These are phyloP conservation scores for Habropoda laboriosa DNA, from an alignment of 1,140 invertebrate species.

Conservation along the genomic window DNA sequence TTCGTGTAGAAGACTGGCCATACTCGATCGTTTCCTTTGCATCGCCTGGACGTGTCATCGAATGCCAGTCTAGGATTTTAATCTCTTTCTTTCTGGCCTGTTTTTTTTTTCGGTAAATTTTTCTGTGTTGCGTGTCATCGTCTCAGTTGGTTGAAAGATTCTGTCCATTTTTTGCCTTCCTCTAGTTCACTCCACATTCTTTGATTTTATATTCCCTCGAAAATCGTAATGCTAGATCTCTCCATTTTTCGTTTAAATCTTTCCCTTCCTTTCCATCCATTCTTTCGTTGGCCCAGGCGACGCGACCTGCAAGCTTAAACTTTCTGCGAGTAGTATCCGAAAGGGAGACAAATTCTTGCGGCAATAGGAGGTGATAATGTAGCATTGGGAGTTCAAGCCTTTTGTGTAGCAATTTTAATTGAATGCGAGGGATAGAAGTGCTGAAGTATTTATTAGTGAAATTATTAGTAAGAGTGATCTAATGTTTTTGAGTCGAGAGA, in stretches of 20 bases:
- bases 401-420: not conserved
- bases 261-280: not conserved
- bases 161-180: not conserved
- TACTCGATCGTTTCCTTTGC: constrained; percentile 14
- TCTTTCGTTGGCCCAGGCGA: constrained; percentile 5
- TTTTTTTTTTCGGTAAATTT: not conserved
- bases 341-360: constrained; percentile 1
- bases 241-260: not conserved
- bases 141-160: not conserved
- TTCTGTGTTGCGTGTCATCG: not conserved
- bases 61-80: constrained; percentile 25
- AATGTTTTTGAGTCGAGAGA: too few relatives aligned
- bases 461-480: too few relatives aligned
- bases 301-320: constrained; percentile 59
- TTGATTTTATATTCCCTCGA: too few relatives aligned
- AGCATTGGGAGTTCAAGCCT: not conserved
- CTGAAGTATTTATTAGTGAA: too few relatives aligned
- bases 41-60: constrained; percentile 45
- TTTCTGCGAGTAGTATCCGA: constrained; percentile 52
- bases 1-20: constrained; percentile 63
- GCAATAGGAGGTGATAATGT: not conserved
- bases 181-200: not conserved
- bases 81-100: not conserved
- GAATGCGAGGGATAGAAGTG: too few relatives aligned
- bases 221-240: too few relatives aligned